phyloP scores from a whole-genome alignment of 2,797 vertebrate species.

The Phalanger gymnotis region DNA sequence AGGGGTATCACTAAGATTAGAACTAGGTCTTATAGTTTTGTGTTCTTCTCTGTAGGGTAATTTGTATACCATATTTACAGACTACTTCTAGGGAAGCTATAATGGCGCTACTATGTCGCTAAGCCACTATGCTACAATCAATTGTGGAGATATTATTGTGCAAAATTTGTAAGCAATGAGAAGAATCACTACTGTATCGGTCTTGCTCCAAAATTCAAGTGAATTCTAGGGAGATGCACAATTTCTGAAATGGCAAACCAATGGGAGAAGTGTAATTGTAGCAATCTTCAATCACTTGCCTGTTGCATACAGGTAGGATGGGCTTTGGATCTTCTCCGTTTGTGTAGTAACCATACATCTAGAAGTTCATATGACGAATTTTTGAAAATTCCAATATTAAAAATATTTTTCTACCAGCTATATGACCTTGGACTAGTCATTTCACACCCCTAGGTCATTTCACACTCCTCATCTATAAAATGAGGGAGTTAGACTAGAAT shows the following conservation, averaged over 20 bases:
- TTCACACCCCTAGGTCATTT: background rate
- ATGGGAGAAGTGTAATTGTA: background rate
- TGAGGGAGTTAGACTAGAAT: background rate
- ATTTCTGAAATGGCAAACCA: background rate
- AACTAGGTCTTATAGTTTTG: background rate
- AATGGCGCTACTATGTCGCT: too few species aligned
- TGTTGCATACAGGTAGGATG: background rate
- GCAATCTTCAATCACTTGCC: background rate
- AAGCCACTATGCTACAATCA: too few species aligned
- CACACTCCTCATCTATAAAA: conserved; percentile 25
- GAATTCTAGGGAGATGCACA: too few species aligned
- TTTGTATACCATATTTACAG: background rate
- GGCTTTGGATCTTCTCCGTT: background rate
- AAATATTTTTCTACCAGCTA: background rate
- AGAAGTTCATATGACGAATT: background rate
- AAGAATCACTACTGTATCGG: too few species aligned
- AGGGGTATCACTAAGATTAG: background rate
- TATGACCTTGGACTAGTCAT: background rate
- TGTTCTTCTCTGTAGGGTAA: background rate
- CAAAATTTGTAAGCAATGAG: too few species aligned
- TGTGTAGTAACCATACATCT: conserved; percentile 40
- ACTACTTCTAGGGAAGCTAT: conserved; percentile 38
- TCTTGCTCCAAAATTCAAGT: too few species aligned
- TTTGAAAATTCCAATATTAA: background rate
- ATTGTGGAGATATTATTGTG: too few species aligned